These are phyloP conservation scores for Setophaga kirtlandii DNA, from an alignment of 2,113 vertebrate genomes.

Conservation along the genomic window DNA sequence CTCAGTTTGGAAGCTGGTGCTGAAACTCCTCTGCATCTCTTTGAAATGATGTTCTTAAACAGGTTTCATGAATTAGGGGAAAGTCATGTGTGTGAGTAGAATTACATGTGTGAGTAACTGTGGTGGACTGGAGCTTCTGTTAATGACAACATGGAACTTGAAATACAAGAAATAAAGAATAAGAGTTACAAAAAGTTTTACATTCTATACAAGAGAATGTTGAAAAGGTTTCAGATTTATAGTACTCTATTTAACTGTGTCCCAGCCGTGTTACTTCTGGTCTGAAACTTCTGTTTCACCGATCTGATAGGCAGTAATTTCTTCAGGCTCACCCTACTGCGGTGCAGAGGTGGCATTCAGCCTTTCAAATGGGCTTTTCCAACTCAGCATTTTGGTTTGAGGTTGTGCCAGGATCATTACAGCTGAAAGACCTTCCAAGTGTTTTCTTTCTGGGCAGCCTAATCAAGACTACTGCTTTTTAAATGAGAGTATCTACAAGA, in stretches of 20 bases:
- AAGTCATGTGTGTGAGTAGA: neutral
- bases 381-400: constrained; percentile 25
- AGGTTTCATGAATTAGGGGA: neutral
- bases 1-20: neutral
- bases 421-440: neutral
- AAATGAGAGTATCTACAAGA: neutral
- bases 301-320: neutral
- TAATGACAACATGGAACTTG: neutral
- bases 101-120: neutral
- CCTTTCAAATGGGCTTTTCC: neutral
- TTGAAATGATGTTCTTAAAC: neutral
- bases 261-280: neutral
- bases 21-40: neutral
- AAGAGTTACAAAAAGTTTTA: neutral
- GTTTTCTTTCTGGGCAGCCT: neutral
- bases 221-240: neutral
- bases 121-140: neutral
- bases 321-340: neutral
- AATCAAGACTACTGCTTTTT: neutral
- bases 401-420: neutral
- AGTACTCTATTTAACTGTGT: neutral
- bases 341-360: neutral
- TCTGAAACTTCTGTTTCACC: neutral
- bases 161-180: neutral
- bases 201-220: neutral